These are phyloP conservation scores for Paratilapia polleni DNA, from an alignment of 2,113 vertebrate genomes.

Conservation along the genomic window DNA sequence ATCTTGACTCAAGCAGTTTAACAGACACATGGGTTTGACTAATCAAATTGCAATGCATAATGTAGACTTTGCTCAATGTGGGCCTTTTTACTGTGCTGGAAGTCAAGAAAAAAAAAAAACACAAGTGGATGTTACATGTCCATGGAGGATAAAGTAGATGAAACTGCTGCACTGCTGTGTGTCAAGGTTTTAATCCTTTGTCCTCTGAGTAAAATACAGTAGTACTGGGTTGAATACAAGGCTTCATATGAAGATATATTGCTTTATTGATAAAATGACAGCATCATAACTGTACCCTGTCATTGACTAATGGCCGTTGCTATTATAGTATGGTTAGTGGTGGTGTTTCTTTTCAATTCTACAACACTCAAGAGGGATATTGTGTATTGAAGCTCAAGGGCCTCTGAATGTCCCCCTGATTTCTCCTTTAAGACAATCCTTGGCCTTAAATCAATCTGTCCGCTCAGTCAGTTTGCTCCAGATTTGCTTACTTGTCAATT, in stretches of 20 bases:
- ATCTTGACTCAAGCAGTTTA: conserved; percentile 59
- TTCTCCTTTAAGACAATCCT: conserved; percentile 45
- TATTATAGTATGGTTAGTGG: conserved; percentile 46
- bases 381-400: conserved; percentile 46
- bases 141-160: conserved; percentile 20
- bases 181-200: conserved; percentile 11
- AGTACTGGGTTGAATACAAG: background rate
- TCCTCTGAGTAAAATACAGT: background rate
- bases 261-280: conserved; percentile 51
- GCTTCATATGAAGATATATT: conserved; percentile 38
- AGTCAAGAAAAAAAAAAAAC: conserved; percentile 45
- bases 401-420: conserved; percentile 37
- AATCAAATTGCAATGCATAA: conserved; percentile 62
- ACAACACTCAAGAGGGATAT: conserved; percentile 24
- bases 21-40: conserved; percentile 59
- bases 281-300: conserved; percentile 30
- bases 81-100: conserved; percentile 18
- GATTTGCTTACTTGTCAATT: conserved; percentile 74
- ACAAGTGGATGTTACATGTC: conserved; percentile 15
- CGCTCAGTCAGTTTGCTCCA: conserved; percentile 47
- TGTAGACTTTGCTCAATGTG: conserved; percentile 10
- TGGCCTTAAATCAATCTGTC: conserved; percentile 67
- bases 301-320: conserved; percentile 46
- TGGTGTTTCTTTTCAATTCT: conserved; percentile 22
- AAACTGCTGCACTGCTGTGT: background rate